A percentile compares a stretch with the other conserved stretches of the same genome.
Conservation (phyloP, 2,113 vertebrate species). For the Tenrec ecaudatus region DNA sequence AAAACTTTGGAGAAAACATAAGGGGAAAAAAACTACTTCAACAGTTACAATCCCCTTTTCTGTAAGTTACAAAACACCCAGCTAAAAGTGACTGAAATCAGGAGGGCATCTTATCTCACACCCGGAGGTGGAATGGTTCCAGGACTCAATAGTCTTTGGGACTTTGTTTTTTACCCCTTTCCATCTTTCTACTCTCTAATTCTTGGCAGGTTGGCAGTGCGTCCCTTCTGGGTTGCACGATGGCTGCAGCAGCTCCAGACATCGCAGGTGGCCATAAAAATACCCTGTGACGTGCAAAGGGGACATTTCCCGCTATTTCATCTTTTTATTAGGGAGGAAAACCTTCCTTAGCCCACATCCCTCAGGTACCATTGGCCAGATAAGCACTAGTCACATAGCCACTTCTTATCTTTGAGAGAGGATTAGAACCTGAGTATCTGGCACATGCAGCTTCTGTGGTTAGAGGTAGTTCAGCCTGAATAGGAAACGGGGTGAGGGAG, state of each 20-base stretch:
- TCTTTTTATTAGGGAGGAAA: slow-evolving; percentile 31
- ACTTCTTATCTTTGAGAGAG: slow-evolving; percentile 41
- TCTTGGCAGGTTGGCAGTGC: slow-evolving; percentile 6
- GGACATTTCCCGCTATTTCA: background rate
- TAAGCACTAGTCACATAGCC: slow-evolving; percentile 12
- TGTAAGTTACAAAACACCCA: background rate
- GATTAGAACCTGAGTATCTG: slow-evolving; percentile 54
- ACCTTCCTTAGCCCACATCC: slow-evolving; percentile 13
- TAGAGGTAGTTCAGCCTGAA: slow-evolving; percentile 45
- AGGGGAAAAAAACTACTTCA: background rate
- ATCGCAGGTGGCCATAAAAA: background rate
- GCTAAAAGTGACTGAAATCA: background rate
- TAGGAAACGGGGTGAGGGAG: slow-evolving; percentile 36
- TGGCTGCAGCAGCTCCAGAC: slow-evolving; percentile 48
- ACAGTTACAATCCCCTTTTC: slow-evolving; percentile 21
- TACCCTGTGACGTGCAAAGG: background rate
- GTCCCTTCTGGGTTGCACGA: slow-evolving; percentile 41
- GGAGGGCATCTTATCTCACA: slow-evolving; percentile 9
- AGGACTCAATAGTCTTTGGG: background rate
- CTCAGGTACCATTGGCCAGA: slow-evolving; percentile 42
- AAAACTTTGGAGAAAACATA: slow-evolving; percentile 19
- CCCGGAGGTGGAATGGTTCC: background rate
- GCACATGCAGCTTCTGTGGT: slow-evolving; percentile 38
- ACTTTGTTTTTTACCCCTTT: no score
- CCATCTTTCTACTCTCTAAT: slow-evolving; percentile 35